These are phyloP conservation scores for Adelphocoris suturalis DNA, from an alignment of 2,888 invertebrate genomes.

Conservation along the genomic window DNA sequence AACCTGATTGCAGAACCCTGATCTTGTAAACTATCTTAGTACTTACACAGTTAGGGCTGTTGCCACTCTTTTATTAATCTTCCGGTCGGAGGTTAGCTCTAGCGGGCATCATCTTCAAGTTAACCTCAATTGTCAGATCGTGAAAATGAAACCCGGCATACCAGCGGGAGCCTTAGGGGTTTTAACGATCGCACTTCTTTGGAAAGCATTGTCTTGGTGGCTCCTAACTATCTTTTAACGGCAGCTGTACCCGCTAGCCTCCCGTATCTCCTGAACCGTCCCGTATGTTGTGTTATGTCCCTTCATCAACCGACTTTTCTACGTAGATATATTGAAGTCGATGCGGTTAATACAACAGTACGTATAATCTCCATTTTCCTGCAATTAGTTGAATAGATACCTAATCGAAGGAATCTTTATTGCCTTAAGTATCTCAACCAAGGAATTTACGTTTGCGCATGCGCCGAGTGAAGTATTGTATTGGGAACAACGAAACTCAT, in stretches of 20 bases:
- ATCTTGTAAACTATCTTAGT: conserved; percentile 5
- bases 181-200: neutral
- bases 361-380: too few relatives aligned
- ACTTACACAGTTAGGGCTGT: neutral
- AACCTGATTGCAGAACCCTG: neutral
- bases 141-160: conserved; percentile 23
- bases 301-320: conserved; percentile 8
- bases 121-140: conserved; percentile 15
- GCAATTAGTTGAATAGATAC: too few relatives aligned
- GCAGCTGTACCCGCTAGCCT: neutral
- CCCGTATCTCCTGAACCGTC: neutral
- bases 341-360: too few relatives aligned
- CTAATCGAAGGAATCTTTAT: too few relatives aligned
- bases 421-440: too few relatives aligned
- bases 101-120: conserved; percentile 8
- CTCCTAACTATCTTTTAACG: conserved; percentile 29
- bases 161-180: neutral
- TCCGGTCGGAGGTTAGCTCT: neutral
- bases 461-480: too few relatives aligned
- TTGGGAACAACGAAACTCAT: too few relatives aligned
- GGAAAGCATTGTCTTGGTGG: conserved; percentile 27
- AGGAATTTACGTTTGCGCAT: too few relatives aligned
- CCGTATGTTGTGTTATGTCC: conserved; percentile 10
- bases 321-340: neutral
- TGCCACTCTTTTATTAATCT: conserved; percentile 31